Conservation (phyloP, 2,888 invertebrate species). For the Pachliopta kotzebuea region DNA sequence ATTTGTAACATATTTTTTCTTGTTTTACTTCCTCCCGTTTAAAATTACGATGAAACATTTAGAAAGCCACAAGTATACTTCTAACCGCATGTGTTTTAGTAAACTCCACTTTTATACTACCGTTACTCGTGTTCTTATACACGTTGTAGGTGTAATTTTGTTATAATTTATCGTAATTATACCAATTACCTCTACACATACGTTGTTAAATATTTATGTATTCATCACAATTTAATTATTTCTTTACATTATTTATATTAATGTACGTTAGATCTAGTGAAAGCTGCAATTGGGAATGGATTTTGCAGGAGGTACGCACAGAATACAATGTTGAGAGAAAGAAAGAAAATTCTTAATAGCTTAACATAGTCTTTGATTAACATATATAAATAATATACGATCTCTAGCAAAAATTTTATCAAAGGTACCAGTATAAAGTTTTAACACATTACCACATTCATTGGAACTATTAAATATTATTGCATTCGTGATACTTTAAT, state of each 20-base stretch:
- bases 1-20: neutral
- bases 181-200: neutral
- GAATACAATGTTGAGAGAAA: too few species aligned
- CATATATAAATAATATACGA: too few species aligned
- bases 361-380: too few species aligned
- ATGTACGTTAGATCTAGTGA: neutral
- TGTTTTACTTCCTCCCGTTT: neutral
- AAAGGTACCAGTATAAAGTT: too few species aligned
- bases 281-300: too few species aligned
- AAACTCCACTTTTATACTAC: neutral
- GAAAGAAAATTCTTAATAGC: too few species aligned
- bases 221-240: neutral
- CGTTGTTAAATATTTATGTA: neutral
- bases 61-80: neutral
- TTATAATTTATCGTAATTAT: neutral
- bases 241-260: neutral
- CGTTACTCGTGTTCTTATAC: neutral
- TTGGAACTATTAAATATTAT: too few species aligned
- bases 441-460: too few species aligned
- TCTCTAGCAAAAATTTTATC: too few species aligned
- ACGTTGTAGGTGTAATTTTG: neutral
- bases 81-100: neutral
- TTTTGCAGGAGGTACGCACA: too few species aligned
- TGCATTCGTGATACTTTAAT: too few species aligned
- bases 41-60: too few species aligned